Base-by-base conservation (phyloP, 2,888 invertebrate genomes). In the Aplocera efformata region DNA sequence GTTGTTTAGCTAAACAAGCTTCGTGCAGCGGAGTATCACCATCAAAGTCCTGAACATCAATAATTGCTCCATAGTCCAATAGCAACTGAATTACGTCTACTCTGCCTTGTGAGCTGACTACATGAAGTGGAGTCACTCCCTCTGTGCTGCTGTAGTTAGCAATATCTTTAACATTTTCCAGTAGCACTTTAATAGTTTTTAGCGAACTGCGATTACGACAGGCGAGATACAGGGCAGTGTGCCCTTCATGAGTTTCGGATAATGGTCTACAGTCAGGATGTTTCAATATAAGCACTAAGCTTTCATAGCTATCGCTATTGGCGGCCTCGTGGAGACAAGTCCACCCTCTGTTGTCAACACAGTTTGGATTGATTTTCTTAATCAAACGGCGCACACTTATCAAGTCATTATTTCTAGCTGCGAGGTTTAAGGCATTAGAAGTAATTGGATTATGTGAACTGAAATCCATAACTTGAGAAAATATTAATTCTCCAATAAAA, bases 301-400 rank as follows among this genome's bases (percentile, higher is more conserved):
- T 68, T 42, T 85, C 75, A 32, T 77, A 79, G 42, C 78, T 79
- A 47, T 88, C 82, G 25, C 63, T 67, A 7, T 74, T 77, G 1
- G 89, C 88, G 1, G 89, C 89, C 68, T 89, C 89, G 33, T 90
- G 89, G 1, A 90, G 67, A 38, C 89, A 82, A 0, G 89, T 89
- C 89, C 89, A 90, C 4, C 89, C 89, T 58, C 89, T 73, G 44
- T 89, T 89, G 53, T 90, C 89, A 5, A 79, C 73, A 42, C 77
- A 76, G 53, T 88, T 88, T 1, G 86, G 84, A 57, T 88, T 88
- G 21, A 78, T 73, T 59, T 80, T 88, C 41, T 72, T 66, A 1
- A 90, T 60, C 34, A 89, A 58, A 26, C 71, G 58, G 17, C 67
- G 67, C 6, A 89, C 76, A 29, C 63, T 65, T 20, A 53, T 48